phyloP scores from a whole-genome alignment of 2,113 vertebrate genomes.

The Formicarius rufipectus region DNA sequence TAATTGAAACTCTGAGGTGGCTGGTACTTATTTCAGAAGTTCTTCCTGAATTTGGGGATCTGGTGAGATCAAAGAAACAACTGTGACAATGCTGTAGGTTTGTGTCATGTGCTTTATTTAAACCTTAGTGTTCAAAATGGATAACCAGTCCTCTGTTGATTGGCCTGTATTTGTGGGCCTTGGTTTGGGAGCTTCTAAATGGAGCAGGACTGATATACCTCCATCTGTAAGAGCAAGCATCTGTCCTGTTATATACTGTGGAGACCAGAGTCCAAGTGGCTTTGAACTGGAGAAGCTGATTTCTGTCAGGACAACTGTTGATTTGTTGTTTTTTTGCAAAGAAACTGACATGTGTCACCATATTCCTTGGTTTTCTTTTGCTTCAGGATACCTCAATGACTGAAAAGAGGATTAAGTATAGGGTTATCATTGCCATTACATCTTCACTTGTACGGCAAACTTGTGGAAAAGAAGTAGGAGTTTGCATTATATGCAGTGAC shows the following conservation, averaged over 20 bases:
- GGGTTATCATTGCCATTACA: background rate
- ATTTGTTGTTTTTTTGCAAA: background rate
- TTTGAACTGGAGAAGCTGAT: background rate
- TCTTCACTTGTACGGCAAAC: background rate
- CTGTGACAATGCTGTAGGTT: background rate
- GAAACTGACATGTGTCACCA: rapidly evolving
- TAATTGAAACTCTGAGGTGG: background rate
- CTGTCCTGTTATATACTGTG: background rate
- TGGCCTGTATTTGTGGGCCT: background rate
- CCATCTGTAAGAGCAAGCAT: background rate
- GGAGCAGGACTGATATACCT: background rate
- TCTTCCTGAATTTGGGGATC: background rate
- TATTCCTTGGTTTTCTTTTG: background rate
- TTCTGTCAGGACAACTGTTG: background rate
- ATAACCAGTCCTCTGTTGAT: background rate
- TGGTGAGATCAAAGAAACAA: constrained; percentile 1
- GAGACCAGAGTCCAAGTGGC: background rate
- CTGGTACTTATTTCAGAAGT: background rate
- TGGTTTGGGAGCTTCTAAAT: background rate
- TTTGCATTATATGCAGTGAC: background rate
- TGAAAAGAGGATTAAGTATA: background rate
- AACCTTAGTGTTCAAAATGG: background rate
- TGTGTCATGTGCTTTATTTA: constrained; percentile 37
- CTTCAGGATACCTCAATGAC: background rate
- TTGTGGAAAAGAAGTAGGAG: background rate